Conservation (phyloP, 2,888 invertebrate species). For the Patella depressa region DNA sequence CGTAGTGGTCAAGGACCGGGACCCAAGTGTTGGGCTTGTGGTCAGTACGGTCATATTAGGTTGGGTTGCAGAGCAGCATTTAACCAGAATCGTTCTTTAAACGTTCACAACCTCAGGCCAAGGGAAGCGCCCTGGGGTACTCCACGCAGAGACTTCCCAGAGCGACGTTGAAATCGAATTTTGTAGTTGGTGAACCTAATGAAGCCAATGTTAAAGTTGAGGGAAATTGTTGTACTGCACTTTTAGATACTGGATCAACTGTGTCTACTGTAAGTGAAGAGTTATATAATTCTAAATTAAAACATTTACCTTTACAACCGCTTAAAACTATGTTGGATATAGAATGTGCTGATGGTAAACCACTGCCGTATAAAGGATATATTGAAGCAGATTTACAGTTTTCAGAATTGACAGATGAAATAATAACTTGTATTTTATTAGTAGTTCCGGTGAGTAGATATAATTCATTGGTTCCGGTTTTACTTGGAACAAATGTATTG, state of each 20-base stretch:
- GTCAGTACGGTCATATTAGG: not conserved
- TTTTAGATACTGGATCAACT: constrained; percentile 1
- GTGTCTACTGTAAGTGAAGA: not conserved
- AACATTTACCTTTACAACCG: no score
- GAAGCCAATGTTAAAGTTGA: not conserved
- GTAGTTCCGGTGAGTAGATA: no score
- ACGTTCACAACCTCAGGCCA: not conserved
- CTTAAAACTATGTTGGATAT: no score
- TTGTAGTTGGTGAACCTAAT: not conserved
- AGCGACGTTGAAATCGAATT: not conserved
- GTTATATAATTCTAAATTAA: no score
- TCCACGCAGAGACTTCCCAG: not conserved
- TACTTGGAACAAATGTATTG: not conserved
- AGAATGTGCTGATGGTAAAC: no score
- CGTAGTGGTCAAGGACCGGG: not conserved
- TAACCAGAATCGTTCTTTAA: not conserved
- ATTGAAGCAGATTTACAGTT: no score
- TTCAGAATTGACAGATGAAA: no score
- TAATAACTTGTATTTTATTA: no score
- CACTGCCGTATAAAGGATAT: no score
- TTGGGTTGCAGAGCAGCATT: not conserved
- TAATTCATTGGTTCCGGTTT: not conserved
- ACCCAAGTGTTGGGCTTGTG: not conserved
- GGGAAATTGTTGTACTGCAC: not conserved
- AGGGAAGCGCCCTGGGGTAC: not conserved